These are phyloP conservation scores for Pollenia amentaria DNA, from an alignment of 2,888 invertebrate genomes.

Conservation along the genomic window DNA sequence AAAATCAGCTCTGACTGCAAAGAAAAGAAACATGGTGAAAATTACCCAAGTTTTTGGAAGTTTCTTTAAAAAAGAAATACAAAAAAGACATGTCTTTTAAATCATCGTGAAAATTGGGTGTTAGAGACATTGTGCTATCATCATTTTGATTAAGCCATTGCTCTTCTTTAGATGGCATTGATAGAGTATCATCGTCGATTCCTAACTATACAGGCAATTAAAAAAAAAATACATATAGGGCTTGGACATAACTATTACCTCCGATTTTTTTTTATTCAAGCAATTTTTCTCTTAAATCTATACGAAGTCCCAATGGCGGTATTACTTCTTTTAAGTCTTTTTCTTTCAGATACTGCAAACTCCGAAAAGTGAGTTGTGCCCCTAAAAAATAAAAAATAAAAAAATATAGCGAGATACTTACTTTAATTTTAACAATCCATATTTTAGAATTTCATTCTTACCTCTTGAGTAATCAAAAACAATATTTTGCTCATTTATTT, in stretches of 20 bases:
- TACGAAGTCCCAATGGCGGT: slow-evolving; percentile 12
- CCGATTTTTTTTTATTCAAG: background rate
- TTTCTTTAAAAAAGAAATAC: no score
- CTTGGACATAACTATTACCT: background rate
- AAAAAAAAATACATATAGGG: background rate
- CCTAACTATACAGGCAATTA: background rate
- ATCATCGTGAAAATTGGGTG: no score
- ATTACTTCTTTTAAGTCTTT: slow-evolving; percentile 20
- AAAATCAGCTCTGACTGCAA: no score
- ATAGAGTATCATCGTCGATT: slow-evolving; percentile 8
- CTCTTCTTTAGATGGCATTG: slow-evolving; percentile 1
- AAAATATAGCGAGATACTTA: no score
- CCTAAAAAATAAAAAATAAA: background rate
- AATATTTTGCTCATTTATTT: no score
- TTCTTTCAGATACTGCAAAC: background rate
- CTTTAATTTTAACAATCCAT: no score
- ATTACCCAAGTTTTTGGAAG: no score
- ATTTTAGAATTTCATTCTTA: no score
- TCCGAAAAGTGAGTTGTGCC: background rate
- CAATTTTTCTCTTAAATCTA: slow-evolving; percentile 29
- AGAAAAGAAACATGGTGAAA: no score
- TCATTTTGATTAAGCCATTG: background rate
- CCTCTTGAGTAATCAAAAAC: no score
- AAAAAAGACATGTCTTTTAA: no score
- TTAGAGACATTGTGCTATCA: background rate